phyloP scores from a whole-genome alignment of 2,113 vertebrate genomes.

The Tautogolabrus adspersus region DNA sequence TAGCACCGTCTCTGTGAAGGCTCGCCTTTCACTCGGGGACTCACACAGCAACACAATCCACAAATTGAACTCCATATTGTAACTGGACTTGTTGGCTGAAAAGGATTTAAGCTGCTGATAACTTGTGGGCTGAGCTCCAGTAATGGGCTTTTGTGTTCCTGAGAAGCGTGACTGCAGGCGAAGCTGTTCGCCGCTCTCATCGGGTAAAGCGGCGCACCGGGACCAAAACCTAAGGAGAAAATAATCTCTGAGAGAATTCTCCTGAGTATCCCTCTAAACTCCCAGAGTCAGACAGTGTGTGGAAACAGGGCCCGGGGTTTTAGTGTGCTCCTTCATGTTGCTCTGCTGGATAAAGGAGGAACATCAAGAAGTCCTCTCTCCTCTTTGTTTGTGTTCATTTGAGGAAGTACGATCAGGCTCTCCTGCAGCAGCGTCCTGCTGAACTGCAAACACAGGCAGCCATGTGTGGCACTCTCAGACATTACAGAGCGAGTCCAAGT shows the following conservation, averaged over 20 bases:
- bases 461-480: conserved; percentile 38
- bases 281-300: conserved; percentile 1
- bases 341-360: conserved; percentile 53
- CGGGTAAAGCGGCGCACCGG: conserved; percentile 15
- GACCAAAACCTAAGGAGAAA: conserved; percentile 36
- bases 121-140: conserved; percentile 68
- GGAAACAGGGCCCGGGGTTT: background rate
- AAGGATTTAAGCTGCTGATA: conserved; percentile 68
- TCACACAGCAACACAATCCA: conserved; percentile 41
- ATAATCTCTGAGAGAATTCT: conserved; percentile 36
- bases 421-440: conserved; percentile 58
- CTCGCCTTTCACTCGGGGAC: conserved; percentile 20
- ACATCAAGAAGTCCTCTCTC: background rate
- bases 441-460: conserved; percentile 52
- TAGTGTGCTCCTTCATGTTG: conserved; percentile 40
- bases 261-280: conserved; percentile 8
- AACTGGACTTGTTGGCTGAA: conserved; percentile 58
- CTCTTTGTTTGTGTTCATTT: conserved; percentile 32
- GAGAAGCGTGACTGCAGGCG: conserved; percentile 66
- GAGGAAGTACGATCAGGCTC: conserved; percentile 66
- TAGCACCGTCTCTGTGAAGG: conserved; percentile 4
- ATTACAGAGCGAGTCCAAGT: conserved; percentile 38
- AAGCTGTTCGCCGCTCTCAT: conserved; percentile 25
- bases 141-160: conserved; percentile 76
- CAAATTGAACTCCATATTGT: conserved; percentile 57